Percentiles rank a stretch among this genome's conserved stretches.
phyloP scores from a whole-genome alignment of 2,113 vertebrate species.

The Ciconia maguari region DNA sequence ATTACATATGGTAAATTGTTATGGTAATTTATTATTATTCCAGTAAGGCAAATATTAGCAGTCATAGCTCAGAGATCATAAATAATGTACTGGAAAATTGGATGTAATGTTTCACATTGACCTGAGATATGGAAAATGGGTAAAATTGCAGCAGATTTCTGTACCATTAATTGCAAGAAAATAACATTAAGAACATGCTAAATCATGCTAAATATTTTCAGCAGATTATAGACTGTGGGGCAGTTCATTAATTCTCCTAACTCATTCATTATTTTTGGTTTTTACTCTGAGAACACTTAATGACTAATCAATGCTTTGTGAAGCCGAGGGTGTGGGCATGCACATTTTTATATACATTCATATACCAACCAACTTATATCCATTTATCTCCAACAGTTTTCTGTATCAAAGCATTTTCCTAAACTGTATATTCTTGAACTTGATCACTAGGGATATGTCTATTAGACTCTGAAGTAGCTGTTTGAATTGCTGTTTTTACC shows the following conservation, averaged over 20 bases:
- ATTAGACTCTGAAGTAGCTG: slow-evolving; percentile 1
- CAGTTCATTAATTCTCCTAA: slow-evolving; percentile 30
- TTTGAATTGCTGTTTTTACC: slow-evolving; percentile 27
- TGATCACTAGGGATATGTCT: neutral
- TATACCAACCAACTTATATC: neutral
- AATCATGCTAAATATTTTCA: slow-evolving; percentile 13
- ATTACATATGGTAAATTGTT: slow-evolving; percentile 45
- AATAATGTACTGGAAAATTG: slow-evolving; percentile 45
- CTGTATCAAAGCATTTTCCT: slow-evolving; percentile 14
- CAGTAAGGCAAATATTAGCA: slow-evolving; percentile 40
- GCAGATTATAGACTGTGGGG: neutral
- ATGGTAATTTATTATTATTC: slow-evolving; percentile 40
- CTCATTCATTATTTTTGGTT: neutral
- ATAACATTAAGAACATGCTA: neutral
- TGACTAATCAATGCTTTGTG: neutral
- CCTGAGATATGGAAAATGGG: slow-evolving; percentile 2
- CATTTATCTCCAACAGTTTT: neutral
- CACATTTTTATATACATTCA: neutral
- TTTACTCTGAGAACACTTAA: neutral
- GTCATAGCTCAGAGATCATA: slow-evolving; percentile 35
- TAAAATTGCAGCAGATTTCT: neutral
- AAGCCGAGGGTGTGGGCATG: neutral
- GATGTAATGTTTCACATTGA: slow-evolving; percentile 16
- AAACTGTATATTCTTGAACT: neutral
- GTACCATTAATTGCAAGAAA: slow-evolving; percentile 39